Percentiles rank a stretch among this genome's conserved stretches.
phyloP scores from a whole-genome alignment of 2,888 invertebrate genomes.

The Agrotis clavis region DNA sequence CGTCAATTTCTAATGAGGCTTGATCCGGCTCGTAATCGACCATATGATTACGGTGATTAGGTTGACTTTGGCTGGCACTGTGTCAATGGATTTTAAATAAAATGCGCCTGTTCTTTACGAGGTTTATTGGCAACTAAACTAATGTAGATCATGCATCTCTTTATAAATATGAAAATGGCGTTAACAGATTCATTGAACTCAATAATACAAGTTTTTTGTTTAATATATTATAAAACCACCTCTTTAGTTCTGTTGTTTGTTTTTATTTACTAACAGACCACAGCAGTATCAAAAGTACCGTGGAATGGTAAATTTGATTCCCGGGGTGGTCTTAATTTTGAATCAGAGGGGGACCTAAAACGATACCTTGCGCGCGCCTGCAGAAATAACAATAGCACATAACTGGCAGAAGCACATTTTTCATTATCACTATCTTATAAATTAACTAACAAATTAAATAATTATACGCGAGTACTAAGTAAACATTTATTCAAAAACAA shows the following conservation, averaged over 20 bases:
- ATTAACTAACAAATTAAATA: background rate
- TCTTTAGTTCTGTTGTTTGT: background rate
- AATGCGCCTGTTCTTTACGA: no score
- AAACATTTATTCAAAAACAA: conserved; percentile 54
- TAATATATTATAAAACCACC: background rate
- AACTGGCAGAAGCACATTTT: background rate
- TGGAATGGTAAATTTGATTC: background rate
- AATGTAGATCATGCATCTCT: no score
- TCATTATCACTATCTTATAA: background rate
- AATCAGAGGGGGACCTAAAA: background rate
- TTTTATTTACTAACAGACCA: background rate
- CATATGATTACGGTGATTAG: no score
- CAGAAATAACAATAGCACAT: conserved; percentile 4
- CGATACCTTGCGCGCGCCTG: conserved; percentile 25
- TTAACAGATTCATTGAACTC: conserved; percentile 3
- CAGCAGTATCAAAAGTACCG: background rate
- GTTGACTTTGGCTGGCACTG: no score
- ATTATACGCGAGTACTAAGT: background rate
- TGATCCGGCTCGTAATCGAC: no score
- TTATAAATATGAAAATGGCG: no score
- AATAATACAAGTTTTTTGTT: background rate
- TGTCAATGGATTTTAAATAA: no score
- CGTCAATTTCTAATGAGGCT: no score
- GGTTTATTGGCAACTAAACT: no score
- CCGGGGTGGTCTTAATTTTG: background rate